Evolutionary conservation across 2,888 invertebrate genomes (phyloP), one percentile per base, ranked within the genome.

Genomic region (Smittia aterrima): DNA sequence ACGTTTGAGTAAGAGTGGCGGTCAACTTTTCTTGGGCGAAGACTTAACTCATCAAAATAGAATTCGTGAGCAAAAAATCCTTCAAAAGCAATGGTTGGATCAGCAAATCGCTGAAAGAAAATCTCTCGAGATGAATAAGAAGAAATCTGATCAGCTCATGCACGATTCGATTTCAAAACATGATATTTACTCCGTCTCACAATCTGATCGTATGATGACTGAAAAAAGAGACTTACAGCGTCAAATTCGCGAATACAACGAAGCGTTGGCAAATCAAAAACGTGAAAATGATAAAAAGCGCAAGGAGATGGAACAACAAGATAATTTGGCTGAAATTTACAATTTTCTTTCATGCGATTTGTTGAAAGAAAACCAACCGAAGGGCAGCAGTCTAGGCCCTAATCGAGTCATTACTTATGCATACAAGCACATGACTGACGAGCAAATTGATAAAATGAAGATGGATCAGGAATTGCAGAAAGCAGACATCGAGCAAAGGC

Each of bases 21-120:
- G 92, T 1, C 95, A 95, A 84, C 91, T 90, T 90, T 92, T 83
- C 78, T 77, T 74, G 79, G 96, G 96, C 1, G 96, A 96, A 84
- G 96, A 96, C 80, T 80, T 90, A 22, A 85, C 86, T 53, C 86
- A 84, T 74, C 87, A 87, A 66, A 90, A 90, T 75, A 87, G 95
- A 1, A 84, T 84, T 76, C 87, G 87, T 78, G 85, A 89, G n/a
- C 94, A 95, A 85, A 87, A 87, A 0, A 89, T 90, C 75, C 95
- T 96, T 81, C 88, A 90, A 79, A 88, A 89, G 79, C 87, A 92
- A 25, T 96, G 95, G 94, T 84, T 94, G n/a, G 89, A 91, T 78
- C 92, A 94, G 80, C 96, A 96, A 82, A 78, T 78, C n/a, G 71
- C 75, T 41, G 83, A 83, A 75, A 78, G 81, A 22, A 79, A 80